A percentile compares a stretch with the other conserved stretches of the same genome.
Conservation (phyloP, 1,140 invertebrate species). For the Gonioctena quinquepunctata region DNA sequence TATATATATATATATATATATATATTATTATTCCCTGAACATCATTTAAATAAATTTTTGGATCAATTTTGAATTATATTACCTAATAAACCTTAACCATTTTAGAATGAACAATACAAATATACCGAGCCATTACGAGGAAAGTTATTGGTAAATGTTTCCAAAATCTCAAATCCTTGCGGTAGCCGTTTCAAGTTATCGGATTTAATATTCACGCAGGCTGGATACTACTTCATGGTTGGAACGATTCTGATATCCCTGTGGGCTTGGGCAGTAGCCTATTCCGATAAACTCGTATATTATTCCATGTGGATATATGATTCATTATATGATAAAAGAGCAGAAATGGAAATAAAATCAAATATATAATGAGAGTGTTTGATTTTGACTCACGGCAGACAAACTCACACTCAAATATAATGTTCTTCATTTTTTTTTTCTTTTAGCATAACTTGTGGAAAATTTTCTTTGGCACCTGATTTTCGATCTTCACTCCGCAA, state of each 20-base stretch:
- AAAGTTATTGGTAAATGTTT: not conserved
- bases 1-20: no score
- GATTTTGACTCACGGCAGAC: no score
- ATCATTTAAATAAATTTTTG: no score
- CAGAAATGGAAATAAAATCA: slow-evolving; percentile 8
- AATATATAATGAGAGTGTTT: no score
- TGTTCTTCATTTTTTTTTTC: no score
- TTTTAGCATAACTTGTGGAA: no score
- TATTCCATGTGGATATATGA: not conserved
- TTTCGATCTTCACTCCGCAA: no score
- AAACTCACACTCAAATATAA: no score
- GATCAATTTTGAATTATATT: no score
- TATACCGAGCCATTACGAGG: not conserved
- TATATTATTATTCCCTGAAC: no score
- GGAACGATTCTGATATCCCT: not conserved
- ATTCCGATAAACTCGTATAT: not conserved
- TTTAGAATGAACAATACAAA: not conserved
- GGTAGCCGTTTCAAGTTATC: not conserved
- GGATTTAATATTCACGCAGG: not conserved
- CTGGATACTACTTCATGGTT: not conserved
- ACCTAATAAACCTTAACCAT: no score
- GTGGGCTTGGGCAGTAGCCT: not conserved
- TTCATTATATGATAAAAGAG: not conserved
- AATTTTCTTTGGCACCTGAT: no score
- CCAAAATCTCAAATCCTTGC: not conserved